phyloP scores from a whole-genome alignment of 2,113 vertebrate species.

The Hemicordylus capensis region DNA sequence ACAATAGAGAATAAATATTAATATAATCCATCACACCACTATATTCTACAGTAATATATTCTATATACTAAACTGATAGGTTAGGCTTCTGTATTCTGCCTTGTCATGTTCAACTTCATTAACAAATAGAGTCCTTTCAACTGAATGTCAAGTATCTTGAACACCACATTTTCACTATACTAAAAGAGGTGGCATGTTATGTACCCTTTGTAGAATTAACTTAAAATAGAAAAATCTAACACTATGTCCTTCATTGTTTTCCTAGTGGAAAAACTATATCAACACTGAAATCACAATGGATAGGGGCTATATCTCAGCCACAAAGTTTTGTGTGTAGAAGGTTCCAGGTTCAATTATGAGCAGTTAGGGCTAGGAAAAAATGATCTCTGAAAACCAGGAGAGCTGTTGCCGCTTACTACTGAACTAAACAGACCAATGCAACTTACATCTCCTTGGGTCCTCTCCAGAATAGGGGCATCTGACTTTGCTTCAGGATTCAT shows the following conservation, averaged over 20 bases:
- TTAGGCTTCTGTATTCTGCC: not conserved
- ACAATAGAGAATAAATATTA: conserved; percentile 61
- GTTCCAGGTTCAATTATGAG: not conserved
- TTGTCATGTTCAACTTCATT: too few relatives aligned
- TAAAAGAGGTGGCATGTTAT: not conserved
- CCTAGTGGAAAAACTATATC: not conserved
- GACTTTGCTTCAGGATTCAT: too few relatives aligned
- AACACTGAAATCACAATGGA: not conserved
- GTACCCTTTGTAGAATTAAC: not conserved
- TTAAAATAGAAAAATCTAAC: not conserved
- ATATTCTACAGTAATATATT: not conserved
- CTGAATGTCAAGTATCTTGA: too few relatives aligned
- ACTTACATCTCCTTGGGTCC: too few relatives aligned
- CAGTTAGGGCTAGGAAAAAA: too few relatives aligned
- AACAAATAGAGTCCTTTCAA: too few relatives aligned
- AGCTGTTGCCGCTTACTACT: too few relatives aligned
- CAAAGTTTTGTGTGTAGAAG: not conserved
- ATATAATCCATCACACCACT: not conserved
- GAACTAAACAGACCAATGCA: too few relatives aligned
- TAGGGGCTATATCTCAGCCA: not conserved
- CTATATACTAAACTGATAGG: not conserved
- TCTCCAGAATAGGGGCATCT: too few relatives aligned
- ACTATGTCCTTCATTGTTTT: not conserved
- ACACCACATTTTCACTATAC: not conserved
- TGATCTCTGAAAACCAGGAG: too few relatives aligned